Evolutionary conservation across 1,140 invertebrate species (phyloP), one percentile per base, ranked within the genome.

Genomic region (Thalassaphorura encarpata): DNA sequence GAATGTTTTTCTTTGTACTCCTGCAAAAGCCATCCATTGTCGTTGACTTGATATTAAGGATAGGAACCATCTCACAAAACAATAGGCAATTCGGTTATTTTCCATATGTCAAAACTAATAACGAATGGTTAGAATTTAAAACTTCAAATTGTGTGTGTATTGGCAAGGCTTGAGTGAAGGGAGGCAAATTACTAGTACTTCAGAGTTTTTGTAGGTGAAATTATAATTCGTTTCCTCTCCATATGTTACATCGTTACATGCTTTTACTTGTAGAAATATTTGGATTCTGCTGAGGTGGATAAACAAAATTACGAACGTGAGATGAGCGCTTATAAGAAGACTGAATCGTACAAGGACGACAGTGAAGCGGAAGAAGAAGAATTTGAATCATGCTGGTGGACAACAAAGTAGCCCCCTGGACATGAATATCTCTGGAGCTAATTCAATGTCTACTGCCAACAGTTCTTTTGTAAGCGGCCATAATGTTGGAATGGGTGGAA

Each of bases 251-350:
- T n/a, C n/a, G 6, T 43, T 13, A 11, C 6, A 21, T 43, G 13
- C 6, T 43, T 8, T 5, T 18, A 13, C 36, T 23, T 56, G 18
- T 46, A 64, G 59, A 64, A 64, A 64, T 64, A 64, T 49, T 51
- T 64, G 48, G 62, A 64, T 46, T 64, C 62, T 48, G 62, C 62
- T 19, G 62, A 64, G 41, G 55, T 60, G 36, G 62, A 64, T 45
- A 64, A 64, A 48, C 62, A 64, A 54, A 64, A 64, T 52, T 64
- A 64, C 46, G 62, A 64, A 43, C 52, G 62, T 45, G 62, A 64
- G 49, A 64, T 64, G 62, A 64, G 62, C 48, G 62, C 62, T 28
- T 64, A 60, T 55, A 64, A 64, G 59, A 64, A 64, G 62, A 64
- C 62, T 64, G 62, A 64, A 55, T 53, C 56, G 52, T 64, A 56